phyloP scores from a whole-genome alignment of 2,113 vertebrate species.

The Archilochus colubris region DNA sequence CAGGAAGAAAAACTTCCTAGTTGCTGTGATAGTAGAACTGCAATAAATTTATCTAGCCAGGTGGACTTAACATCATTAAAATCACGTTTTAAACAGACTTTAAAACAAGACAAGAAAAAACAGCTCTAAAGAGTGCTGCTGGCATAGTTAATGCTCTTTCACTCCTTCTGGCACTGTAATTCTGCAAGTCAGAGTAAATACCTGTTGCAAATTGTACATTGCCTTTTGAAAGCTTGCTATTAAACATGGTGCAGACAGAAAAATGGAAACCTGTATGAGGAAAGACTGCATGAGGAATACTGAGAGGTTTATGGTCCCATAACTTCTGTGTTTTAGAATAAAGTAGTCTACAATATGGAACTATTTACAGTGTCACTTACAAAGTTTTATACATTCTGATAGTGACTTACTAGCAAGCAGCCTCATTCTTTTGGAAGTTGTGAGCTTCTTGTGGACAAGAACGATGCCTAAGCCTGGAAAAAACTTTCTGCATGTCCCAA shows the following conservation, averaged over 20 bases:
- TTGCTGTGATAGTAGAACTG: background rate
- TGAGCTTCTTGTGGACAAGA: background rate
- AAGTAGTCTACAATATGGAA: background rate
- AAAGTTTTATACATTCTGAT: background rate
- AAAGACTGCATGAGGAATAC: background rate
- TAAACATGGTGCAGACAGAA: background rate
- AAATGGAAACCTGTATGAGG: background rate
- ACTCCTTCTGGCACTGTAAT: background rate
- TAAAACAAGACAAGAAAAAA: background rate
- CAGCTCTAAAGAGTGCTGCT: background rate
- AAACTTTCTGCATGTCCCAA: background rate
- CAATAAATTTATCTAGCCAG: background rate
- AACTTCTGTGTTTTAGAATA: background rate
- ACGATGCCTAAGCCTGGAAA: background rate
- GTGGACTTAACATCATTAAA: background rate
- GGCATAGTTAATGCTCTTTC: background rate
- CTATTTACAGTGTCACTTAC: background rate
- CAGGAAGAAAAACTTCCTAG: background rate
- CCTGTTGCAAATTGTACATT: background rate
- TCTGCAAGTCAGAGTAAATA: background rate
- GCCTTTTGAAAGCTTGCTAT: background rate
- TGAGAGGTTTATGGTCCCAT: background rate
- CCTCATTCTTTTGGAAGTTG: background rate
- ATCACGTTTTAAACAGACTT: background rate
- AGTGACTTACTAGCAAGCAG: background rate